Percentiles rank a stretch among this genome's conserved stretches.
Conservation (phyloP, 2,888 invertebrate species). For the Seira ritae region DNA sequence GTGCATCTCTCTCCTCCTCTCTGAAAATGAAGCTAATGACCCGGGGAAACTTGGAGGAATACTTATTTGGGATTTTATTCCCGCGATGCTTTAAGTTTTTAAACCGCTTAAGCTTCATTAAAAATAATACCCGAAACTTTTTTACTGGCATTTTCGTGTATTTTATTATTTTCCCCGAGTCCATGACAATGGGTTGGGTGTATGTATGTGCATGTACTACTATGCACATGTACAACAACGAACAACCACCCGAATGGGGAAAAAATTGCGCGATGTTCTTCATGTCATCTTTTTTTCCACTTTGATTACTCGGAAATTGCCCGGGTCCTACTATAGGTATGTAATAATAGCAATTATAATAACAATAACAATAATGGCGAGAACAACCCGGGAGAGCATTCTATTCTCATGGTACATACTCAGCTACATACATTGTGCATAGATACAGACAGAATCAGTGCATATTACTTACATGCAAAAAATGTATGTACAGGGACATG, state of each 20-base stretch:
- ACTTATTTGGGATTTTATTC: background rate
- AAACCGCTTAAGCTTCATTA: conserved; percentile 38
- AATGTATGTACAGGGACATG: too few relatives aligned
- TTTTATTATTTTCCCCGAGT: background rate
- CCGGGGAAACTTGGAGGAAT: too few relatives aligned
- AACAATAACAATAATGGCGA: conserved; percentile 3
- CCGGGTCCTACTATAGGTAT: background rate
- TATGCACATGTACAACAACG: too few relatives aligned
- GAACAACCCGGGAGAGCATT: background rate
- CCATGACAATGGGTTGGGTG: background rate
- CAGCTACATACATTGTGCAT: too few relatives aligned
- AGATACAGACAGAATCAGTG: too few relatives aligned
- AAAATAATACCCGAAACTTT: conserved; percentile 32
- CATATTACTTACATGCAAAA: too few relatives aligned
- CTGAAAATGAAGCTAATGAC: background rate
- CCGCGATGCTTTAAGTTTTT: conserved; percentile 1
- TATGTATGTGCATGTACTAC: background rate
- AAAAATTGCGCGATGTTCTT: background rate
- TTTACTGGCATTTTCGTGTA: background rate
- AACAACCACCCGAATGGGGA: too few relatives aligned
- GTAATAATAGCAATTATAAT: conserved; percentile 14
- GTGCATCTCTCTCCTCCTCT: background rate
- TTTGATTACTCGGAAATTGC: background rate
- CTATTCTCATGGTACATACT: too few relatives aligned
- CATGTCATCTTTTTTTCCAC: too few relatives aligned